A percentile compares a stretch with the other conserved stretches of the same genome.
These are phyloP conservation scores for Archilochus colubris DNA, from an alignment of 2,113 vertebrate genomes.

Conservation along the genomic window DNA sequence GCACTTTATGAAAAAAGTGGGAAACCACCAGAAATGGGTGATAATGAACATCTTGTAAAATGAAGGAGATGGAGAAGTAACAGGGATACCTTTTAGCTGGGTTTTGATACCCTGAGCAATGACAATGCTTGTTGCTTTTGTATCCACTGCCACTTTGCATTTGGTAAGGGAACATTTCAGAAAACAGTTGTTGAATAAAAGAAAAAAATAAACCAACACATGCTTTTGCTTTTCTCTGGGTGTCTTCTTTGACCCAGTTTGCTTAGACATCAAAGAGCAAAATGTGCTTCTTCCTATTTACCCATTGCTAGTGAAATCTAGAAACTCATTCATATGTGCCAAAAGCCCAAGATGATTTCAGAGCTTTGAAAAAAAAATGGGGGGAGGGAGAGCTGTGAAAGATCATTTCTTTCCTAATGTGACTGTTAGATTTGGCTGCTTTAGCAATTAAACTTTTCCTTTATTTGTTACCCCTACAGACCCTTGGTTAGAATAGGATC, in stretches of 20 bases:
- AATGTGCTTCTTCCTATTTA: background rate
- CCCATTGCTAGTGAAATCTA: background rate
- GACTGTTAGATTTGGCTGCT: slow-evolving; percentile 22
- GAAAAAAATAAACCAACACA: background rate
- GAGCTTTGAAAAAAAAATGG: background rate
- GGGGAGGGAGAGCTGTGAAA: background rate
- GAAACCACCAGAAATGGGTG: background rate
- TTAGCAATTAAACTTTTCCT: slow-evolving; percentile 66
- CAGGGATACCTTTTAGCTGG: background rate
- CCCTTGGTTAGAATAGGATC: slow-evolving; percentile 69
- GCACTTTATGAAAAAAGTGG: background rate
- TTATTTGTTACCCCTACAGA: slow-evolving; percentile 67
- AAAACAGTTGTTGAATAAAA: background rate
- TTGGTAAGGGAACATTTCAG: background rate
- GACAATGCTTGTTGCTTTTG: rapidly evolving
- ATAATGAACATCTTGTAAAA: background rate
- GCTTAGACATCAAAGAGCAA: rapidly evolving
- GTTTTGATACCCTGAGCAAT: rapidly evolving
- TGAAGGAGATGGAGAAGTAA: background rate
- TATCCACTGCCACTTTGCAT: rapidly evolving
- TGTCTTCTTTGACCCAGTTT: background rate
- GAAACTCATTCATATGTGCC: background rate
- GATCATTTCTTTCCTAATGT: slow-evolving; percentile 37
- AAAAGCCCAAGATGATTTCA: slow-evolving; percentile 27
- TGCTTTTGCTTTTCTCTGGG: background rate